phyloP scores from a whole-genome alignment of 2,888 invertebrate genomes.

The Oeneis ivallda region DNA sequence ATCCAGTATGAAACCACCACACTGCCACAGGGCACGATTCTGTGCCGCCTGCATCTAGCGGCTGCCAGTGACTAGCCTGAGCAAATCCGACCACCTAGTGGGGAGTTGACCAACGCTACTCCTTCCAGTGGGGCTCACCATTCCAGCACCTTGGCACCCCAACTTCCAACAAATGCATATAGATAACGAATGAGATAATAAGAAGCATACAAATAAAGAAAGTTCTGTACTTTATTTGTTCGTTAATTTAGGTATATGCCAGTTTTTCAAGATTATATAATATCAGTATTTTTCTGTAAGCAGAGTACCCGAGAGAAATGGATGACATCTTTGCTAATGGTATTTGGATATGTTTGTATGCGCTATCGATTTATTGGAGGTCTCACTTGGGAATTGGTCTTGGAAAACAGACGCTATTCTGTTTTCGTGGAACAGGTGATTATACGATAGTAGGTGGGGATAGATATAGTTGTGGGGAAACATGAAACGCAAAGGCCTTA shows the following conservation, averaged over 20 bases:
- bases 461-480: conserved; percentile 6
- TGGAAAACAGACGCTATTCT: conserved; percentile 55
- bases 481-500: conserved; percentile 4
- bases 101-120: no score
- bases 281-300: conserved; percentile 7
- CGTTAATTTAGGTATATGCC: background rate
- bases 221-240: no score
- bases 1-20: no score
- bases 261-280: background rate
- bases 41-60: no score
- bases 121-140: no score
- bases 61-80: no score
- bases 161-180: no score
- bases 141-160: no score
- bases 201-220: no score
- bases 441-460: background rate
- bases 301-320: conserved; percentile 58
- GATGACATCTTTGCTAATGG: conserved; percentile 60
- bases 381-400: conserved; percentile 65
- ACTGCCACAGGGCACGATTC: no score
- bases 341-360: conserved; percentile 60
- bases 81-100: no score
- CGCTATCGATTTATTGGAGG: conserved; percentile 65
- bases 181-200: no score
- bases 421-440: conserved; percentile 63